phyloP scores from a whole-genome alignment of 2,797 vertebrate genomes.

The Chelonia mydas region DNA sequence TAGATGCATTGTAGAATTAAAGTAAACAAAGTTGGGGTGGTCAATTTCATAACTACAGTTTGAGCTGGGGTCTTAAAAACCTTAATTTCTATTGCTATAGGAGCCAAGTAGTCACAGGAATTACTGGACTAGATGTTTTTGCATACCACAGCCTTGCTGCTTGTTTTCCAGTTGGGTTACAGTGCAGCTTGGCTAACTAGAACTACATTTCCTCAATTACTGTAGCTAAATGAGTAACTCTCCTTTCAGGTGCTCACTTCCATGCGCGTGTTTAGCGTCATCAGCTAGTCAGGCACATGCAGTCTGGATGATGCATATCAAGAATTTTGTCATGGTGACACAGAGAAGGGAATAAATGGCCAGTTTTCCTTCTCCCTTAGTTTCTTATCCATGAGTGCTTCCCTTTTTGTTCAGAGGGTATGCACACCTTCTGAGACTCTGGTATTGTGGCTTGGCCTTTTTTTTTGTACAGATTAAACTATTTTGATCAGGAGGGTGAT shows the following conservation, averaged over 20 bases:
- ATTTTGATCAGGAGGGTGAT: background rate
- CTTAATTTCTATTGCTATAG: background rate
- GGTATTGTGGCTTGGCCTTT: background rate
- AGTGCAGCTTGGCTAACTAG: constrained; percentile 40
- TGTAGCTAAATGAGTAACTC: background rate
- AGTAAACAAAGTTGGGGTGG: background rate
- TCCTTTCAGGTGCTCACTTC: background rate
- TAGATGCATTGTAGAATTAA: background rate
- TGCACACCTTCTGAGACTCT: background rate
- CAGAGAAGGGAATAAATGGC: background rate
- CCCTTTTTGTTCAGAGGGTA: background rate
- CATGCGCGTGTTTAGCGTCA: background rate
- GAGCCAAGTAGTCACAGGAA: background rate
- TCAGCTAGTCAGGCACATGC: background rate
- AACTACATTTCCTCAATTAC: constrained; percentile 36
- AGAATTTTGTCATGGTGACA: background rate
- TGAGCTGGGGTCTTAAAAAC: background rate
- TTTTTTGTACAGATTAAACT: background rate
- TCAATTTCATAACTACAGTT: background rate
- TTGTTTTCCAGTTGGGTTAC: background rate
- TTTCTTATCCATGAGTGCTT: background rate
- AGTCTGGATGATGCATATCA: background rate
- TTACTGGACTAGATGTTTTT: background rate
- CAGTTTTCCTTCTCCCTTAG: background rate
- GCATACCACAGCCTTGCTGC: background rate